Percentiles rank a stretch among this genome's conserved stretches.
phyloP scores from a whole-genome alignment of 1,140 invertebrate genomes.

The Tetragonula clypearis region DNA sequence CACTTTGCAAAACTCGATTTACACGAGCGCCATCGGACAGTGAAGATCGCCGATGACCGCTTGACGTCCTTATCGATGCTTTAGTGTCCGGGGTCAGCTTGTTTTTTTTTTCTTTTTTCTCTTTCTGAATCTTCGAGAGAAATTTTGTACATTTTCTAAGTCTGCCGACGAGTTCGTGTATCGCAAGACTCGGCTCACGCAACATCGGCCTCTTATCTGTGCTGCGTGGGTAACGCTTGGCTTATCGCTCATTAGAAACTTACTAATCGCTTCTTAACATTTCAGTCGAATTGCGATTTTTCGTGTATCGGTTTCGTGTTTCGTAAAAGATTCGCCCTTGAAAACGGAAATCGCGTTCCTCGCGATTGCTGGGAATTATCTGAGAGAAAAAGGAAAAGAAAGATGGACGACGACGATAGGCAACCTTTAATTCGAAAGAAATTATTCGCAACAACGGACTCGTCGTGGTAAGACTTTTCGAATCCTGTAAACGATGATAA shows the following conservation, averaged over 20 bases:
- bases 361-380: not conserved
- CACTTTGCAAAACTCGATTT: not conserved
- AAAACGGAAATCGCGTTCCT: not conserved
- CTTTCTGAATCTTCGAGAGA: not conserved
- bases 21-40: no score
- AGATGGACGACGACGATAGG: constrained; percentile 65
- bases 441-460: constrained; percentile 43
- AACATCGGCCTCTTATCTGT: not conserved
- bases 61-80: not conserved
- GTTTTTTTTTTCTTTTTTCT: not conserved
- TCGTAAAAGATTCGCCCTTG: not conserved
- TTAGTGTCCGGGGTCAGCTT: not conserved
- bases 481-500: not conserved
- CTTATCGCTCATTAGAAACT: not conserved
- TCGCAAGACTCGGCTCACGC: not conserved
- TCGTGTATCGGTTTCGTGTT: no score
- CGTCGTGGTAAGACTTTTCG: constrained; percentile 62
- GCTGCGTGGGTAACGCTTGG: not conserved
- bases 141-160: not conserved
- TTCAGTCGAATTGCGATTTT: not conserved
- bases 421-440: constrained; percentile 54
- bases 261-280: not conserved
- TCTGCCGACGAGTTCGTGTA: no score
- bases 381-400: not conserved
- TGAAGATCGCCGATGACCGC: not conserved